Base-by-base conservation (phyloP, 2,888 invertebrate genomes). In the Oxyteleia sp. region DNA sequence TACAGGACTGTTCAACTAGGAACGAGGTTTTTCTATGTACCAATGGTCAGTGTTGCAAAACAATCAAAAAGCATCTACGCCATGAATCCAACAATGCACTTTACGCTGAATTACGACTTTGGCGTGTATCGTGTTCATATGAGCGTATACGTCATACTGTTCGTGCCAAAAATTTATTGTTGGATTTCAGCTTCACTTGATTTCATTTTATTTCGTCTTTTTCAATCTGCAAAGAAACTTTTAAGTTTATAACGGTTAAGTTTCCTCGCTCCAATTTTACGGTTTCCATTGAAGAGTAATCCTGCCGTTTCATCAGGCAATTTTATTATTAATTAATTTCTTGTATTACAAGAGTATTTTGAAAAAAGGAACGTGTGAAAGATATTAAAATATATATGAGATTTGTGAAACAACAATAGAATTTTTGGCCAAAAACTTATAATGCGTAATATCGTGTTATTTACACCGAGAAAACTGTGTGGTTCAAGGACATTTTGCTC, bases 31-130 rank as follows among this genome's bases (percentile, higher is more conserved):
- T 79, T 88, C 89, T 87, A 89, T 66, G 82, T 47, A 47, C 63
- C 57, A 71, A 76, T 76, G 74, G 75, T 63, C 41, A 23, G 64
- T 82, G 71, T 81, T 49, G 66, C 81, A 69, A 82, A 87, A 90
- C 89, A 89, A 76, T 85, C 88, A 86, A 88, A 88, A 90, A 90
- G 89, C 89, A 87, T 89, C 90, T 90, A 90, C 89, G 84, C 85
- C 88, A 89, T 84, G 89, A 86, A 89, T 72, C 85, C 88, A 89
- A 81, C 86, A 90, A 88, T 87, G 87, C 86, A 87, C 86, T 88
- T 87, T 82, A 82, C 81, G 75, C 69, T 75, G 81, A 74, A 74
- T 81, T 82, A 75, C 72, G 68, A 78, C 59, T 72, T 78, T 78
- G 76, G 72, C 64, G 59, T 76, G 72, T 78, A 68, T 74, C 59